Base-by-base conservation (phyloP, 2,113 vertebrate genomes). In the Tragelaphus scriptus region DNA sequence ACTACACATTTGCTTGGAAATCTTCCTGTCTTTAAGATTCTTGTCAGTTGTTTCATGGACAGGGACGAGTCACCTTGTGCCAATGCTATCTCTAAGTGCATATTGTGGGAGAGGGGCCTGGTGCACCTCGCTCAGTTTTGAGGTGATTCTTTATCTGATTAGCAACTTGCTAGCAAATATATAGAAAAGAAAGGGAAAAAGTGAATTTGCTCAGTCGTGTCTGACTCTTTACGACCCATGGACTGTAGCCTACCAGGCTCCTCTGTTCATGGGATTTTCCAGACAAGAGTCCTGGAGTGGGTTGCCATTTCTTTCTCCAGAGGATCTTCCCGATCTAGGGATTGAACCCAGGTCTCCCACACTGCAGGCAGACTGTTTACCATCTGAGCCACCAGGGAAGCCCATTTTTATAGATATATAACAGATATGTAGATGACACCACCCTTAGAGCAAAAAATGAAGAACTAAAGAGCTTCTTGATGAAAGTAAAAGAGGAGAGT, bases 331-430 rank as follows among this genome's bases (percentile, higher is more conserved):
- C 0, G 0, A 68, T n/a, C 1, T 3, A 68, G 16, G 63, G 16
- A 68, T 68, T 0, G 2, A 68, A 68, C 63, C 16, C 17, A 4
- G 16, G 16, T 68, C 16, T 68, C 32, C 16, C 3, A 0, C 2
- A 68, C 7, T 68, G 63, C 16, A 68, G 32, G 32, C 63, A n/a
- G 32, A 68, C 32, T n/a, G 7, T n/a, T n/a, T n/a, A 68, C 4
- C 16, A n/a, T n/a, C 16, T 68, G 63, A n/a, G 32, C 63, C 32
- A 68, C 63, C 63, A 68, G 63, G 63, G 32, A 68, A n/a, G 63
- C 32, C 30, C 61, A 32, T 63, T 32, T 63, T 63, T 7, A 63
- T 7, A 63, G 6, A 32, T 32, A 15, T 32, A 32, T 63, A 63
- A 63, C 28, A 63, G 28, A 63, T 30, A 63, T 30, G 13, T 14